Percentiles rank a stretch among this genome's conserved stretches.
These are phyloP conservation scores for Fragum whitleyi DNA, from an alignment of 2,888 invertebrate species.

Conservation along the genomic window DNA sequence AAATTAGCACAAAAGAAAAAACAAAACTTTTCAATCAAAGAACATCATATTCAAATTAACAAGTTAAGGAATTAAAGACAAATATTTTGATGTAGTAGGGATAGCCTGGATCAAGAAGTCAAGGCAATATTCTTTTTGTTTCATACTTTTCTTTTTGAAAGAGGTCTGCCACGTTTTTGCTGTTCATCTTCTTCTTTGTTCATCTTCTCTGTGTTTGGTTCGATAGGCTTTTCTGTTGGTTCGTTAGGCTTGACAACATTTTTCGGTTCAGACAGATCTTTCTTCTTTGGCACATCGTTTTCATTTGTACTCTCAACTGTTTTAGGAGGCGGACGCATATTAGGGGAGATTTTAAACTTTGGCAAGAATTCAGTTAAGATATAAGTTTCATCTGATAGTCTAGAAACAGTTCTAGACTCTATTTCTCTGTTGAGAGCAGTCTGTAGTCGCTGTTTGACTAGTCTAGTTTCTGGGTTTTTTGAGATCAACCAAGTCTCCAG, in stretches of 20 bases:
- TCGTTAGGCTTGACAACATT: neutral
- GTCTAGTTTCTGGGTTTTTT: slow-evolving; percentile 73
- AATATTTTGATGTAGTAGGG: too few species aligned
- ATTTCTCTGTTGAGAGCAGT: slow-evolving; percentile 90
- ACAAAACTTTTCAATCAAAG: too few species aligned
- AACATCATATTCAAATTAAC: too few species aligned
- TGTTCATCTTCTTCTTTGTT: neutral
- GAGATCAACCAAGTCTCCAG: slow-evolving; percentile 79
- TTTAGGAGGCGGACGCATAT: neutral
- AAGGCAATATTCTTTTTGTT: too few species aligned
- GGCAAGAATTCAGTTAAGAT: slow-evolving; percentile 81
- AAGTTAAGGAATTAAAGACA: too few species aligned
- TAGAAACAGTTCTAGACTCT: slow-evolving; percentile 89
- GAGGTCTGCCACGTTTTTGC: slow-evolving; percentile 1
- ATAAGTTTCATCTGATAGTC: slow-evolving; percentile 83
- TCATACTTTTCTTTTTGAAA: slow-evolving; percentile 30
- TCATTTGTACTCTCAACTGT: neutral
- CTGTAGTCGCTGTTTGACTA: slow-evolving; percentile 86
- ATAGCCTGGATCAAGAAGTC: too few species aligned
- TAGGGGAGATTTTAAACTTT: slow-evolving; percentile 9
- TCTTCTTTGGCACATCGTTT: neutral
- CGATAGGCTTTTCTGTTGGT: neutral
- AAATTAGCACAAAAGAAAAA: too few species aligned
- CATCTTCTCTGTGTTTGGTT: neutral
- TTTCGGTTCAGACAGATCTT: neutral